phyloP scores from a whole-genome alignment of 2,113 vertebrate species.

The Mixornis gularis region DNA sequence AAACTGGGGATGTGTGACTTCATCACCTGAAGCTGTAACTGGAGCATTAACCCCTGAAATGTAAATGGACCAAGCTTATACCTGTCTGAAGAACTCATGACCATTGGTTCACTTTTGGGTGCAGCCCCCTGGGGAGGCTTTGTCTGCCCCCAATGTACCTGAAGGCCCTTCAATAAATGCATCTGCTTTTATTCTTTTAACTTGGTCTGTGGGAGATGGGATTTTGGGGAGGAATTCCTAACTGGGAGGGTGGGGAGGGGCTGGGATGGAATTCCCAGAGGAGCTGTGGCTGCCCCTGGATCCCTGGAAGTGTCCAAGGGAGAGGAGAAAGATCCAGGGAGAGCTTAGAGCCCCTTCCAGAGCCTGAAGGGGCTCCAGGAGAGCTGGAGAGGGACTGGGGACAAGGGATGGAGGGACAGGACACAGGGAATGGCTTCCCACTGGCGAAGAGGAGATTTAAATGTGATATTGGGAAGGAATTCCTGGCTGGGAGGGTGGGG shows the following conservation, averaged over 20 bases:
- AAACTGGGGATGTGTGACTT: neutral
- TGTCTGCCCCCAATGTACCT: neutral
- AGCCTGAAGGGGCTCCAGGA: too few relatives aligned
- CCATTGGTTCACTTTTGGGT: too few relatives aligned
- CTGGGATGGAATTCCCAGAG: neutral
- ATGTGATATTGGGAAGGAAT: neutral
- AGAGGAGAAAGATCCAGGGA: too few relatives aligned
- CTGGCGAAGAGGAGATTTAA: too few relatives aligned
- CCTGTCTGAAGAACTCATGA: neutral
- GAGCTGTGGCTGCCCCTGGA: neutral
- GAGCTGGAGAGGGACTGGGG: too few relatives aligned
- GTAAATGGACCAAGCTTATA: neutral
- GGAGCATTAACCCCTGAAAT: neutral
- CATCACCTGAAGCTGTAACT: neutral
- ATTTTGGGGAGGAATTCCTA: too few relatives aligned
- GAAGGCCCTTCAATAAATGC: neutral
- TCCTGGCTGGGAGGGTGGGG: neutral
- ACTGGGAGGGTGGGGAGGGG: too few relatives aligned
- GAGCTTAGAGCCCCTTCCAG: too few relatives aligned
- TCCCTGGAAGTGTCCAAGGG: neutral
- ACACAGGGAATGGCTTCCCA: neutral
- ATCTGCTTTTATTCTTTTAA: neutral
- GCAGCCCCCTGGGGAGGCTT: neutral
- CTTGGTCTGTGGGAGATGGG: too few relatives aligned
- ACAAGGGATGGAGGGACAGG: neutral